Conservation (phyloP, 2,113 vertebrate genomes). For the Periophthalmodon schlosseri region DNA sequence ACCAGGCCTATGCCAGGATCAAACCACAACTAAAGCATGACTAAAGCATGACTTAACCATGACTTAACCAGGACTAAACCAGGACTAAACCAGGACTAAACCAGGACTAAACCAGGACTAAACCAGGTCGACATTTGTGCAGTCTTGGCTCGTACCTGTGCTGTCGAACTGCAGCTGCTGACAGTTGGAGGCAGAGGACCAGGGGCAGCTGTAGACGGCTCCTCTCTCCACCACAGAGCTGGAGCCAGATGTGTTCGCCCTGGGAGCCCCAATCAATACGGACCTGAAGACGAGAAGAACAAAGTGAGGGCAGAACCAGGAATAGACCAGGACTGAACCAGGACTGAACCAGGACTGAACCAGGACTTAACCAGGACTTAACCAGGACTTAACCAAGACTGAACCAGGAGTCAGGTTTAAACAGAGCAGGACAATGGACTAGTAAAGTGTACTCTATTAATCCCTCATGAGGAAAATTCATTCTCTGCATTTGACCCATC, state of each 20-base stretch:
- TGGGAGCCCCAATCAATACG: constrained; percentile 91
- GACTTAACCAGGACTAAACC: no score
- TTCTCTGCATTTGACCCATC: no score
- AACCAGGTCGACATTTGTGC: not conserved
- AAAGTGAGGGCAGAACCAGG: not conserved
- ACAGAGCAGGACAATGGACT: no score
- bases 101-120: not conserved
- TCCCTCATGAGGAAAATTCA: no score
- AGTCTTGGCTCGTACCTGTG: constrained; percentile 75
- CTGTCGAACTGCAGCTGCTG: constrained; percentile 85
- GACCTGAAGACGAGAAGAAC: constrained; percentile 68
- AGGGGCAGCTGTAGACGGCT: constrained; percentile 90
- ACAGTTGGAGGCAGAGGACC: constrained; percentile 77
- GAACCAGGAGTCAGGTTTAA: not conserved
- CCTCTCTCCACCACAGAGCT: constrained; percentile 84
- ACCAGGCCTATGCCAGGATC: no score
- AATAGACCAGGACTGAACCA: not conserved
- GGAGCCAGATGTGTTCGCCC: constrained; percentile 84
- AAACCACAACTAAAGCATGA: no score
- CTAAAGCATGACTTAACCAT: no score
- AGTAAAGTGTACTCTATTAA: no score
- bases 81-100: not conserved
- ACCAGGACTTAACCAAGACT: not conserved
- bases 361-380: not conserved
- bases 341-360: not conserved